phyloP scores from a whole-genome alignment of 2,797 vertebrate genomes.

The Onychomys leucogaster region DNA sequence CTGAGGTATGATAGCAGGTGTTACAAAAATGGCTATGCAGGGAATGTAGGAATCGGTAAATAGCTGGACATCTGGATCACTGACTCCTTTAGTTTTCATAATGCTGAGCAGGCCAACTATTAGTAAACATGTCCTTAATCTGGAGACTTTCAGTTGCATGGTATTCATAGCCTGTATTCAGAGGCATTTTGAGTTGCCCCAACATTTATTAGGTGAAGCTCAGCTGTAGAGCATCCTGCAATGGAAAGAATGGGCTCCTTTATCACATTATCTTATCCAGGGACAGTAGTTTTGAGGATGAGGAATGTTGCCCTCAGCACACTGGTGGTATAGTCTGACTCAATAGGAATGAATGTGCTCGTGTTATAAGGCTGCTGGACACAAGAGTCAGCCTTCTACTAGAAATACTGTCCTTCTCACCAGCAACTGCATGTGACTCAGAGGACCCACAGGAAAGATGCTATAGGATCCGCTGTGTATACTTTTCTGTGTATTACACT shows the following conservation, averaged over 20 bases:
- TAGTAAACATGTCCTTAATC: background rate
- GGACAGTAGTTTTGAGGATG: background rate
- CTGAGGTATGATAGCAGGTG: background rate
- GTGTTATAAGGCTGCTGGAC: background rate
- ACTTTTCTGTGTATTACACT: background rate
- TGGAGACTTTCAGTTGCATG: background rate
- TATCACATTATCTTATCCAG: background rate
- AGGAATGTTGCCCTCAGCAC: background rate
- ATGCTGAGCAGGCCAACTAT: background rate
- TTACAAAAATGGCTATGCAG: background rate
- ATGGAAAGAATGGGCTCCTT: background rate
- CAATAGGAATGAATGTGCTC: background rate
- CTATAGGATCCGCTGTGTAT: too few relatives aligned
- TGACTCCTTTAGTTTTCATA: background rate
- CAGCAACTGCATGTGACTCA: too few relatives aligned
- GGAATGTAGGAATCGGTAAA: background rate
- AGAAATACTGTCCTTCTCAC: background rate
- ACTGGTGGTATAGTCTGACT: background rate
- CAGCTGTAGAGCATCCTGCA: background rate
- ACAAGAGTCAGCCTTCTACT: background rate
- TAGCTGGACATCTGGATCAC: background rate
- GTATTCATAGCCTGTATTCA: background rate
- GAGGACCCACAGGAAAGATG: background rate
- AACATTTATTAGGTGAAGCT: background rate
- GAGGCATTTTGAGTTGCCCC: background rate